These are phyloP conservation scores for Dendrocopos noguchii DNA, from an alignment of 2,113 vertebrate genomes.

Conservation along the genomic window DNA sequence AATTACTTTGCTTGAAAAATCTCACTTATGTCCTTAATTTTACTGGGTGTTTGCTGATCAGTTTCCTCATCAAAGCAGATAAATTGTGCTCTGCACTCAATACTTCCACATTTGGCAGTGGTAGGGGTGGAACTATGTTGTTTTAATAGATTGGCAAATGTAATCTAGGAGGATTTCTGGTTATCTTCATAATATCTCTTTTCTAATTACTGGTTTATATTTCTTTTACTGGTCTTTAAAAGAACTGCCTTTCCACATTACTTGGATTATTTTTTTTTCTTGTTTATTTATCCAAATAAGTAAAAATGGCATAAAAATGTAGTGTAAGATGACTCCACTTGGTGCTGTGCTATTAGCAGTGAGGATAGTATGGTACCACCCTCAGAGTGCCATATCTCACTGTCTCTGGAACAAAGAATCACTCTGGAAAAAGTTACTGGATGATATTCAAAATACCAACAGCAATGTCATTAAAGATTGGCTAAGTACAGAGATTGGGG, in stretches of 20 bases:
- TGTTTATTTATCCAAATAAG: neutral
- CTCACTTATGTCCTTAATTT: slow-evolving; percentile 45
- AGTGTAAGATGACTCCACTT: neutral
- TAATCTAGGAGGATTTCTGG: neutral
- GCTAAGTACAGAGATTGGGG: neutral
- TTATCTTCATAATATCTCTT: neutral
- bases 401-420: neutral
- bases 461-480: slow-evolving; percentile 22
- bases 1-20: slow-evolving; percentile 26
- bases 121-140: neutral
- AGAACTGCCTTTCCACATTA: neutral
- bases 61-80: neutral
- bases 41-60: neutral
- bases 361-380: neutral
- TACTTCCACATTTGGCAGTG: neutral
- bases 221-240: neutral
- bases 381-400: neutral
- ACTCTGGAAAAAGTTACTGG: neutral
- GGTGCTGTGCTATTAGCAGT: neutral
- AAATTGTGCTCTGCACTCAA: neutral
- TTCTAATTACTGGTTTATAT: neutral
- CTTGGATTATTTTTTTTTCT: neutral
- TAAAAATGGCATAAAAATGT: neutral
- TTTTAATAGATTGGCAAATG: slow-evolving; percentile 14
- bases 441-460: neutral